Base-by-base conservation (phyloP, 2,888 invertebrate genomes). In the Drosophila formosana region DNA sequence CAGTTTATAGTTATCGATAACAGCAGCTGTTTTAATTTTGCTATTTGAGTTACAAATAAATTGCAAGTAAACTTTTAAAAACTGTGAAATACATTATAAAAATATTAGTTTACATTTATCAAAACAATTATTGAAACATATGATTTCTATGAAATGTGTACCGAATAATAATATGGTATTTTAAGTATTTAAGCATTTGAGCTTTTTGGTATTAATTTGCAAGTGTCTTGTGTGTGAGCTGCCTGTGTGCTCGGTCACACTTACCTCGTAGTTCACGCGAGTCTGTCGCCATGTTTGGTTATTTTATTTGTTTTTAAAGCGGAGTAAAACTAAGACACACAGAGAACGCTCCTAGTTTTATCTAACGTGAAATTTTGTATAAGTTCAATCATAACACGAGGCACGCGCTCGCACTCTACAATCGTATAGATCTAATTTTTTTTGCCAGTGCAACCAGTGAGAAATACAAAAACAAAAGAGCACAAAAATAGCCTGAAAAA, bases 231-330 rank as follows among this genome's bases (percentile, higher is more conserved):
- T 11, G n/a, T 30, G 26, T 26, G 66, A 32, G 23, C 6, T 50
- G 0, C 3, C 41, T n/a, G 47, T 45, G 61, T 2, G 5, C 4
- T 37, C 37, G 37, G 61, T 28, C 75, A 71, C 66, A 61, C 62
- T 69, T n/a, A 41, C 32, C 46, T 72, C 34, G 66, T 78, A 78
- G 76, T 77, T 78, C 79, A 74, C 71, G 75, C 76, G 79, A 79
- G 72, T 53, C 72, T 75, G 77, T 75, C 77, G 77, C 77, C 77
- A 78, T 78, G 77, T 78, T 78, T 79, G 76, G 80, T 78, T 78
- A 78, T 79, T 78, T 78, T 78, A 75, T 78, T 79, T 77, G 77
- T 77, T 77, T 77, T 77, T 79, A 56, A 79, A 67, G 66, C 75
- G 68, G 75, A 75, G 51, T 62, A 73, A 74, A 28, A 60, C 9